Evolutionary conservation across 2,113 vertebrate genomes (phyloP).

Genomic region (Saimiri boliviensis): DNA sequence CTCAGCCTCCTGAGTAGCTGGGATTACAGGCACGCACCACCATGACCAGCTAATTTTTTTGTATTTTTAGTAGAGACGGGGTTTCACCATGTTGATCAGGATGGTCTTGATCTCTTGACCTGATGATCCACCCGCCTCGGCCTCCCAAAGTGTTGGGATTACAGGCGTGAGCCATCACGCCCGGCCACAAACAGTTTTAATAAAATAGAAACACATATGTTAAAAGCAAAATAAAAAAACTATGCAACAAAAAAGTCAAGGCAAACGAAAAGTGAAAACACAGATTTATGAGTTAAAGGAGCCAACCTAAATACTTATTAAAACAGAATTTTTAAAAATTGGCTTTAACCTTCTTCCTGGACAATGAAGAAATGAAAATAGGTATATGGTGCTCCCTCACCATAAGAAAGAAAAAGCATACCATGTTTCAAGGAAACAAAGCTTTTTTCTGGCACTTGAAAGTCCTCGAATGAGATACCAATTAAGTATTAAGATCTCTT

Average conservation of each 20-base stretch:
- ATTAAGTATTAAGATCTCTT: neutral
- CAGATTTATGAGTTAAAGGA: neutral
- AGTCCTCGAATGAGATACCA: neutral
- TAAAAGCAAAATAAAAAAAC: neutral
- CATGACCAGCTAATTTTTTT: too few species aligned
- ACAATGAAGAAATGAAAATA: neutral
- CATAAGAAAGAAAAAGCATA: neutral
- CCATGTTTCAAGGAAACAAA: neutral
- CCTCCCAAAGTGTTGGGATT: too few species aligned
- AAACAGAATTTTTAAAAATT: neutral
- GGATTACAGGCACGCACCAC: too few species aligned
- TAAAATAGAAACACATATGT: neutral
- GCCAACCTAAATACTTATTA: neutral
- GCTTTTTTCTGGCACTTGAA: neutral
- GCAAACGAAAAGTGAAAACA: neutral
- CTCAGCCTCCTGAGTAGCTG: too few species aligned
- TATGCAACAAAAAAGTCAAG: neutral
- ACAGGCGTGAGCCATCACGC: too few species aligned
- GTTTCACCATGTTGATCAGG: too few species aligned
- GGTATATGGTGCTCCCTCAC: neutral
- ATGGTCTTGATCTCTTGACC: too few species aligned
- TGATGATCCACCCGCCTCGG: too few species aligned
- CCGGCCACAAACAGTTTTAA: neutral
- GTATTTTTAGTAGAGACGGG: too few species aligned
- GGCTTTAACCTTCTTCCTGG: neutral